Evolutionary conservation across 2,797 vertebrate species (phyloP), one percentile per base, ranked within the genome.

Genomic region (Amblyraja radiata): DNA sequence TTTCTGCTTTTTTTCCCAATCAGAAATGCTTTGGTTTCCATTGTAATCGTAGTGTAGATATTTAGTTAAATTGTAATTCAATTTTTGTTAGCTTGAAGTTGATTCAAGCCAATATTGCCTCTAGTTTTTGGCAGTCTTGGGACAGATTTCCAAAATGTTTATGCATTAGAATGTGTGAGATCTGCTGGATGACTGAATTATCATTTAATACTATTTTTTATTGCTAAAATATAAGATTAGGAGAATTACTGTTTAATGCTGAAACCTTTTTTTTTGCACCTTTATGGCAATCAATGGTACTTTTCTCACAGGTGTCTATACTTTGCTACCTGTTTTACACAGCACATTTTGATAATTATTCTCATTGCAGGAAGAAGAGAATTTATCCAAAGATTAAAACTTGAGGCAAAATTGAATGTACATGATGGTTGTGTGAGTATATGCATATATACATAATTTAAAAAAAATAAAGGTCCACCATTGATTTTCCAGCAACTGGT

Each of bases 351-450:
- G 63, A 74, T 46, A 46, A 73, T 91, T 91, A 25, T 74, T 74
- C 90, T 76, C 73, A 95, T 93, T 93, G 94, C 96, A 99, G 99
- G 98, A 94, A 98, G 98, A 97, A 99, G 97, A 98, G 99, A 99
- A 94, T 99, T 99, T 96, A 98, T 99, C 96, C 99, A 99, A 96
- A 97, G 98, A 96, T 97, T 99, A 95, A 99, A 99, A 97, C 98
- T 99, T 95, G 99, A 99, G 97, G 97, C 98, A 93, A 98, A 98
- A 1, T 96, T 99, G 95, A 99, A 97, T 96, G 98, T 99, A 71
- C 98, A 99, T 14, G 98, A 99, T 97, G 99, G 98, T 96, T 99
- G 99, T 95, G 99, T 99, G 97, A 99, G 99, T 99, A 93, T 93
- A 74, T 18, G 5, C 0, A 90, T 61, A 36, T 21, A 90, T 63